Evolutionary conservation across 2,797 vertebrate species (phyloP).

Genomic region (Loris lydekkerianus): DNA sequence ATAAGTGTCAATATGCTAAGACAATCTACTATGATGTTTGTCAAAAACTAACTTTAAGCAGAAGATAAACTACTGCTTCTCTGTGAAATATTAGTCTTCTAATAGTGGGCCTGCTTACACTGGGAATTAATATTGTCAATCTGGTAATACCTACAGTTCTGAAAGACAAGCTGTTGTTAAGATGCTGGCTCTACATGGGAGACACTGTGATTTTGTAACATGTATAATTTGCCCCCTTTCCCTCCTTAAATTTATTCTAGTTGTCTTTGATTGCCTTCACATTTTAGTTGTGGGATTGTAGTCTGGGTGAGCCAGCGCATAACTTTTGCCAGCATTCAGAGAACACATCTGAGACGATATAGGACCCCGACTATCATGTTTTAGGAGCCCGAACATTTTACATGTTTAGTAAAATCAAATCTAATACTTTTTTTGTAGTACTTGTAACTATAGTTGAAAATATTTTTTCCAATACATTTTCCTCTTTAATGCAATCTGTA

Average conservation of each 20-base stretch:
- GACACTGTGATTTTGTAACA: not conserved
- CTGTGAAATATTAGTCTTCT: not conserved
- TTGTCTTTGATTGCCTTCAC: not conserved
- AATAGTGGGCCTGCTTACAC: not conserved
- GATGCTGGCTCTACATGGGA: not conserved
- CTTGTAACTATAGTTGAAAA: not conserved
- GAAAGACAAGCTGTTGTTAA: not conserved
- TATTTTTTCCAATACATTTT: conserved; percentile 48
- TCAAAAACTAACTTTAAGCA: not conserved
- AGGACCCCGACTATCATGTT: not conserved
- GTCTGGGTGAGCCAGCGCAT: not conserved
- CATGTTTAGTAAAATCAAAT: not conserved
- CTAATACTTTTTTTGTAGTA: not conserved
- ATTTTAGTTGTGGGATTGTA: not conserved
- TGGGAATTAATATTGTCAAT: conserved; percentile 32
- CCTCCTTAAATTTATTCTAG: not conserved
- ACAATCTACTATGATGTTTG: not conserved
- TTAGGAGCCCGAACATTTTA: not conserved
- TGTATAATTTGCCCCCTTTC: not conserved
- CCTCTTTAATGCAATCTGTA: not conserved
- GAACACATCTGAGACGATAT: not conserved
- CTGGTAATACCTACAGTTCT: not conserved
- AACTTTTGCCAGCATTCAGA: not conserved
- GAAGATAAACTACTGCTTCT: conserved; percentile 35
- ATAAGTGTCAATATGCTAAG: not conserved